phyloP scores from a whole-genome alignment of 2,888 invertebrate species.

The Tillus elongatus region DNA sequence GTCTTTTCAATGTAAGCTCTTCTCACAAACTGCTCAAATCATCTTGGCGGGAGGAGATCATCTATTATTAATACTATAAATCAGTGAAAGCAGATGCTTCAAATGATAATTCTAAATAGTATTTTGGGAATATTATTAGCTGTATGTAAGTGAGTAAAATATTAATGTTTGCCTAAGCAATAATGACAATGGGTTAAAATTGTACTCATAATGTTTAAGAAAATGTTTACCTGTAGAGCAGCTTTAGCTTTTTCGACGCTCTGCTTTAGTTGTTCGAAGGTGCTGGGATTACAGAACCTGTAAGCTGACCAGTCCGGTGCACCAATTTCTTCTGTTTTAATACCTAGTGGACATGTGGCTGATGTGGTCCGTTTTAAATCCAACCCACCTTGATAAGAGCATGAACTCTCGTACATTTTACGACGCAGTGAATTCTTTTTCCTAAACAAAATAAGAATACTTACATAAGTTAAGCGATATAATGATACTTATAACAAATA shows the following conservation, averaged over 20 bases:
- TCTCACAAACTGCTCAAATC: too few relatives aligned
- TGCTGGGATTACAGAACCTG: conserved; percentile 72
- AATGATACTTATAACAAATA: too few relatives aligned
- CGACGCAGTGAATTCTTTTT: conserved; percentile 38
- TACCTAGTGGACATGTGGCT: conserved; percentile 35
- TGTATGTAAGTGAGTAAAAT: too few relatives aligned
- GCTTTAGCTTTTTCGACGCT: conserved; percentile 87
- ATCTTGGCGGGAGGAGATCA: too few relatives aligned
- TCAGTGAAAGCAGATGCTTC: too few relatives aligned
- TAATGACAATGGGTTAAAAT: too few relatives aligned
- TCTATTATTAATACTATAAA: too few relatives aligned
- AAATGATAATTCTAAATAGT: too few relatives aligned
- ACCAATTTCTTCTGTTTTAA: conserved; percentile 44
- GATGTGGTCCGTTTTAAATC: conserved; percentile 39
- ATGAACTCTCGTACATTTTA: conserved; percentile 87
- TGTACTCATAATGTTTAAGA: too few relatives aligned
- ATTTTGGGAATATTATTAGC: too few relatives aligned
- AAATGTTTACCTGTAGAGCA: conserved; percentile 54
- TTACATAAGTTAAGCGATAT: conserved; percentile 1
- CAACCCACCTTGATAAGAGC: conserved; percentile 67
- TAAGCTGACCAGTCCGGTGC: conserved; percentile 64
- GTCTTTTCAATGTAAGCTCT: too few relatives aligned
- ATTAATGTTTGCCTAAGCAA: too few relatives aligned
- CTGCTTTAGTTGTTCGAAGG: conserved; percentile 82
- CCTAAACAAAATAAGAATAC: conserved; percentile 25